Evolutionary conservation across 2,888 invertebrate species (phyloP), one percentile per base, ranked within the genome.

Genomic region (Xestoiulus laeticollis): DNA sequence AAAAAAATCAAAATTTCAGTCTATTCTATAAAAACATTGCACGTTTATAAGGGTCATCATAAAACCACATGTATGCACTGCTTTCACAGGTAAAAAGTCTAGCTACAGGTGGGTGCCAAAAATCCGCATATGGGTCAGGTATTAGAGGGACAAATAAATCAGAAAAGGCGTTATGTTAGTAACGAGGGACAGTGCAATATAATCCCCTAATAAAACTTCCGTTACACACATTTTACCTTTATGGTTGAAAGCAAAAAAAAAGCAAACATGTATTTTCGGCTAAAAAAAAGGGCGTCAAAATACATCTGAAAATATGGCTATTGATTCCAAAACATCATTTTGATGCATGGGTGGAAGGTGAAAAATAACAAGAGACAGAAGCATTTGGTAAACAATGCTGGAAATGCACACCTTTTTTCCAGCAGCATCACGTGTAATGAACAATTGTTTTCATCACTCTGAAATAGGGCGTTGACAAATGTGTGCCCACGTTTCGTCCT

Each of bases 401-500:
- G 84, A 84, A 84, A 84, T 43, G 43, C 43, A 84, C 84, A 84
- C 84, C 84, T 33, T 32, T 84, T 78, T 84, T 84, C 38, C 43
- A 33, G 19, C 43, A 43, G 32, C 43, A n/a, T 84, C 43, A 1
- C 33, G 1, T 1, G 43, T 38, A 84, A 84, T 22, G 84, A 84
- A 84, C 84, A 84, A 84, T 84, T 33, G 84, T 84, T 33, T 84
- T 43, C 38, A 43, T 84, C 84, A 84, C 84, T 19, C 43, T 84
- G 43, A 32, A 84, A 43, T 84, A 33, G 38, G 84, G 84, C 84
- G 84, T 84, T 84, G 38, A 84, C 84, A 84, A 84, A 84, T 84
- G 84, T 84, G 84, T 84, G 84, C n/a, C 84, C 84, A 84, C 84
- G 43, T 84, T 84, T 84, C 84, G 84, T 84, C 84, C 84, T 84